Conservation (phyloP, 2,888 invertebrate species). For the Neoaliturus tenellus region DNA sequence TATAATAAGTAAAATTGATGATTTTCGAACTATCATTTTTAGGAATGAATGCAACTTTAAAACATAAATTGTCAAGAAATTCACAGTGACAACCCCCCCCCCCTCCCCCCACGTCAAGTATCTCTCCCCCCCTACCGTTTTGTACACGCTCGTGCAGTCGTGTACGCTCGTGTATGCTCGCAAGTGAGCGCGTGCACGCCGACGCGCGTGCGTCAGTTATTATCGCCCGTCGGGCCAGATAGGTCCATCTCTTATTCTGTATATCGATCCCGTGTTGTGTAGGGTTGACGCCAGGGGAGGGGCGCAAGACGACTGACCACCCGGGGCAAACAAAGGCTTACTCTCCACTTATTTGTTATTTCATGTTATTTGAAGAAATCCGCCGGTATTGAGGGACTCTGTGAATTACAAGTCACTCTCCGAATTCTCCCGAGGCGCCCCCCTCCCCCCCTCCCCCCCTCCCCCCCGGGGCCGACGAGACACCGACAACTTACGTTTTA, state of each 20-base stretch:
- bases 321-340: conserved; percentile 57
- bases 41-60: too few species aligned
- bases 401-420: conserved; percentile 56
- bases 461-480: not conserved
- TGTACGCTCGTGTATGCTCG: not conserved
- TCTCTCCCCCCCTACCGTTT: too few species aligned
- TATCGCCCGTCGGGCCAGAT: conserved; percentile 51
- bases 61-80: too few species aligned
- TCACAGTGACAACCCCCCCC: too few species aligned
- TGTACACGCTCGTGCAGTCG: too few species aligned
- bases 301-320: conserved; percentile 52
- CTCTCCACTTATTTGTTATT: conserved; percentile 60
- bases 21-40: too few species aligned
- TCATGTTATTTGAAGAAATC: conserved; percentile 61
- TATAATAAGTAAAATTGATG: too few species aligned
- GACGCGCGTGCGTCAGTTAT: conserved; percentile 13
- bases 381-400: conserved; percentile 52
- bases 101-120: too few species aligned
- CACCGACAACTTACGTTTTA: conserved; percentile 54
- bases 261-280: conserved; percentile 45
- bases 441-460: not conserved
- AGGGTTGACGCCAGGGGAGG: conserved; percentile 33
- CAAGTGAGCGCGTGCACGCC: not conserved
- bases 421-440: not conserved
- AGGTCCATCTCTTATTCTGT: conserved; percentile 58